Base-by-base conservation (phyloP, 2,888 invertebrate genomes). In the Augiades crinisus region DNA sequence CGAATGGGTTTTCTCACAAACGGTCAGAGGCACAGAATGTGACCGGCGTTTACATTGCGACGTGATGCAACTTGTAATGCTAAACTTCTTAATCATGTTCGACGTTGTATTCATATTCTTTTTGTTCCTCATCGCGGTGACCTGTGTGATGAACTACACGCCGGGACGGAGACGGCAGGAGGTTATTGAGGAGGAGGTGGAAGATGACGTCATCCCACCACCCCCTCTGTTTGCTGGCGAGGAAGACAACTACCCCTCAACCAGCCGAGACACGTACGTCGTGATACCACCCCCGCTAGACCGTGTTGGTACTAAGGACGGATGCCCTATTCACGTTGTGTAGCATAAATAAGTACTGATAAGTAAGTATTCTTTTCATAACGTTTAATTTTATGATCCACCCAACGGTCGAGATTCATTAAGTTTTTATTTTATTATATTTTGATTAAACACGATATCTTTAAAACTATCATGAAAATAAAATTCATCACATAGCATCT, bases 101-200 rank as follows among this genome's bases (percentile, higher is more conserved):
- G 95, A 95, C 90, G 93, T 95, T 83, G 95, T 95, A 87, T 95
- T 95, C 91, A 92, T 95, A 89, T 95, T 95, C 88, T 95, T 95
- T 91, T 91, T 95, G 78, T 95, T 95, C 89, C 92, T 95, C 79
- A 93, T 95, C 72, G 95, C 94, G 63, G 94, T 95, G 68, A 95
- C 95, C 62, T 95, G 95, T 76, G 91, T 95, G 68, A 94, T 95
- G 78, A 95, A 95, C 83, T 95, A 95, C 80, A 92, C 95, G 83
- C 95, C 95, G 30, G 93, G 94, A 13, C 72, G 75, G 55, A 82
- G 77, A 77, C 83, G 72, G 66, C 91, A 83, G 63, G 91, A 82
- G 67, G 91, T 81, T 56, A 88, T 81, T 2, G 86, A 86, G 50
- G 89, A 89, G 22, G 87, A 86, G 53, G 83, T 85, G 12, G 88